Base-by-base conservation (phyloP, 2,888 invertebrate genomes). In the Drosophila monieri region DNA sequence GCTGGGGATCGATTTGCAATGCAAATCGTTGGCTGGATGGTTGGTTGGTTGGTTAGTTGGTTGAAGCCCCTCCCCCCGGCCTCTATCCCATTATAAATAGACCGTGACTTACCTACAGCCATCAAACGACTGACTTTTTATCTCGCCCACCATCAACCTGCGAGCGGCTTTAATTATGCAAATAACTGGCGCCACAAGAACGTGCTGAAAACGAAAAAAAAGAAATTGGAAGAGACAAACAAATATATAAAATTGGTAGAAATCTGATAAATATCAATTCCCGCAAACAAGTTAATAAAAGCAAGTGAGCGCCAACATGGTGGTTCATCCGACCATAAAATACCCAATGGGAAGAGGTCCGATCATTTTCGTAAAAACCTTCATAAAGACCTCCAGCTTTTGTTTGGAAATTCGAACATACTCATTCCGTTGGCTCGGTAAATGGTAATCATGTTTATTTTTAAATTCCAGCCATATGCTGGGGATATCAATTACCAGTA, bases 111-210 rank as follows among this genome's bases (percentile, higher is more conserved):
- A 72, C 71, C 74, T 73, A 73, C 68, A 53, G 55, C 43, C 66
- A 52, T 53, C 35, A 51, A 32, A 46, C 37, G 23, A 48, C 43
- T 43, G 64, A 74, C 84, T 83, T 66, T 71, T 66, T 86, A 85
- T 86, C 80, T 65, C 58, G 47, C 55, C 71, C 76, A 64, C 68
- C 68, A 80, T 80, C 81, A 58, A 56, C 18, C 62, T 41, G 18
- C 14, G 57, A 60, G 49, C 51, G 61, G 58, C 60, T 85, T 87
- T 74, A 81, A 86, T 81, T 83, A 83, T 83, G 77, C 85, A 81
- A 85, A 79, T 74, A 64, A 66, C 69, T 76, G 83, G 83, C 83
- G 83, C 83, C 83, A 83, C 69, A 64, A 73, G 74, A 72, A 48
- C 21, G 39, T 48, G 66, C 49, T 60, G 57, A 59, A 52, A 61